Base-by-base conservation (phyloP, 2,797 vertebrate genomes). In the Numenius phaeopus region DNA sequence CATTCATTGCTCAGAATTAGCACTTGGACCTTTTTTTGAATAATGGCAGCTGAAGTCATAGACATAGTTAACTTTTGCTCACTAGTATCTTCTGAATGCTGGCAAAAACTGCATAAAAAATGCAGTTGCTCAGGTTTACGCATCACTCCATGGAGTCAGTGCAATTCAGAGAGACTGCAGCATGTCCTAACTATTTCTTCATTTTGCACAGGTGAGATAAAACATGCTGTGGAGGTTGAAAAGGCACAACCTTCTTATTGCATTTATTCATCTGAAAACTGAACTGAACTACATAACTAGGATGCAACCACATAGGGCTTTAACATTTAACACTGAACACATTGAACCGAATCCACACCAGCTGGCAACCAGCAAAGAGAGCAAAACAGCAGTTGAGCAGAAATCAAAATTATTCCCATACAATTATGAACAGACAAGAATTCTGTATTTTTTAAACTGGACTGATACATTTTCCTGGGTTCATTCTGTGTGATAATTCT, bases 251-350 rank as follows among this genome's bases (percentile, higher is more conserved):
- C 90, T 94, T 94, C 81, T 93, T 89, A 93, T 77, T 89, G 75
- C 40, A 85, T 92, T 94, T 96, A 94, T 89, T 95, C 86, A 89
- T 93, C 83, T 95, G 94, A 89, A 95, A 95, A 90, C 39, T 59
- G 86, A 95, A 91, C 70, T 71, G 70, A 96, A 82, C 81, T 93
- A 90, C 93, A 87, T 92, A 95, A 90, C 93, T 89, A 90, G 83
- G 85, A 94, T 96, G 85, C 42, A 92, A 40, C 57, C 87, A 93
- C 82, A 78, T 0, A 91, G 72, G 93, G 67, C 61, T 87, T 90
- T 96, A 96, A 93, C 81, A 90, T 93, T 96, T 96, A 96, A 94
- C 91, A 90, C 77, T 50, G 76, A 92, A 94, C 82, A 97, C 96
- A 86, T 62, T 96, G 95, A 97, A 96, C 95, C 24, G 65, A 96